Evolutionary conservation across 2,797 vertebrate genomes (phyloP), one percentile per base, ranked within the genome.

Genomic region (Australoheros facetus): DNA sequence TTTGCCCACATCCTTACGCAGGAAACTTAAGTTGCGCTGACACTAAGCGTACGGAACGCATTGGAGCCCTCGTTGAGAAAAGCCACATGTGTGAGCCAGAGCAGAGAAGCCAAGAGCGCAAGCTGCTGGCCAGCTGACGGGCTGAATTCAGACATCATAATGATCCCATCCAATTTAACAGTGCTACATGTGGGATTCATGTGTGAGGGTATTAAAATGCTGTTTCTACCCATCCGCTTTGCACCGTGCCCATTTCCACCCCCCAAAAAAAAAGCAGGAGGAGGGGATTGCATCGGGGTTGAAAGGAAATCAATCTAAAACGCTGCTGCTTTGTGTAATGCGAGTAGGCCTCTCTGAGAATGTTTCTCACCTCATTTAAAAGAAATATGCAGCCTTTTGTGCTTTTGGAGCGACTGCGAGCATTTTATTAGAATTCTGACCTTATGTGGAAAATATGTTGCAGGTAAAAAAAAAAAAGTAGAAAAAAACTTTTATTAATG

Each of bases 1-100:
- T 88, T 85, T 95, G 93, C 94, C 93, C 94, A 94, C 94, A 95
- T 93, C 93, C 90, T 93, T 83, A 85, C 58, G 82, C 90, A 88
- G 93, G 88, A 93, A 93, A 89, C 90, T 86, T 83, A 85, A 92
- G 91, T 86, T 89, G 86, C 88, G 79, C 89, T 85, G 92, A 93
- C 93, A 88, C 85, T 78, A 81, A 91, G 85, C 83, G 88, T 87
- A 85, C 84, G 59, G 87, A 93, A 86, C 86, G 87, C 85, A 91
- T 83, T 87, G 90, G 81, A 91, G 82, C 80, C 81, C 81, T 77
- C 21, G 78, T 81, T 89, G 87, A 89, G 88, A 90, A 87, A 37
- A 91, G 88, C 92, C 92, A 93, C 87, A 93, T 94, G 92, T 92
- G 94, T 88, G 90, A 93, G 85, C 86, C 79, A 75, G 83, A 19